Percentiles rank a stretch among this genome's conserved stretches.
Evolutionary conservation across 2,888 invertebrate species (phyloP).

Genomic region (Cryptocephalus primarius): DNA sequence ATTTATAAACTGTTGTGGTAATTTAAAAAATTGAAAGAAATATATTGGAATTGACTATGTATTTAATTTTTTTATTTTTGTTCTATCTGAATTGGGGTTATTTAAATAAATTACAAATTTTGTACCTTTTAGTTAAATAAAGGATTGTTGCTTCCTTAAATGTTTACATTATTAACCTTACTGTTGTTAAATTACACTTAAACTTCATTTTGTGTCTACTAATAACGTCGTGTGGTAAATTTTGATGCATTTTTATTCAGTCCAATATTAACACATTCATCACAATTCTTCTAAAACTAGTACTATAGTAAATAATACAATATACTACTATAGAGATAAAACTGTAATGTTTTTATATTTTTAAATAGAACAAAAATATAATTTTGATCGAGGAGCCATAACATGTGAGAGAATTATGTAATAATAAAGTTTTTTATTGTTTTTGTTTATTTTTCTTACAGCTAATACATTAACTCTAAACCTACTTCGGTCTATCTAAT

Average conservation of each 20-base stretch:
- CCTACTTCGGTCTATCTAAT: slow-evolving; percentile 23
- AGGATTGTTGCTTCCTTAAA: no score
- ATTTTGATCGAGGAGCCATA: slow-evolving; percentile 15
- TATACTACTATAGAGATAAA: slow-evolving; percentile 14
- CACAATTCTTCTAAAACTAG: slow-evolving; percentile 23
- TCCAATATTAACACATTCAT: slow-evolving; percentile 30
- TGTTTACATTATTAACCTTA: no score
- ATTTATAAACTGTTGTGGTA: no score
- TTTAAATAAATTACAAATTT: no score
- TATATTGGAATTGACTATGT: no score
- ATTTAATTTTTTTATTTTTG: no score
- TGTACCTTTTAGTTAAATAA: no score
- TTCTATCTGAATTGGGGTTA: no score
- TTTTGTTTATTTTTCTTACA: slow-evolving; percentile 18
- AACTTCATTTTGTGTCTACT: no score
- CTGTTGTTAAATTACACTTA: no score
- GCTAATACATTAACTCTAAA: slow-evolving; percentile 25
- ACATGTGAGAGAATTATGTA: slow-evolving; percentile 18
- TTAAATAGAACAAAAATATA: slow-evolving; percentile 14
- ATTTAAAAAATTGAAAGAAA: no score
- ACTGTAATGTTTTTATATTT: slow-evolving; percentile 11
- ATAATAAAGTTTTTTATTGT: slow-evolving; percentile 17
- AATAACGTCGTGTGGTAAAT: no score
- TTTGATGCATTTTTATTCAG: slow-evolving; percentile 23
- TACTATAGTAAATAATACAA: slow-evolving; percentile 13